phyloP scores from a whole-genome alignment of 2,113 vertebrate genomes.

The Ptilonorhynchus violaceus region DNA sequence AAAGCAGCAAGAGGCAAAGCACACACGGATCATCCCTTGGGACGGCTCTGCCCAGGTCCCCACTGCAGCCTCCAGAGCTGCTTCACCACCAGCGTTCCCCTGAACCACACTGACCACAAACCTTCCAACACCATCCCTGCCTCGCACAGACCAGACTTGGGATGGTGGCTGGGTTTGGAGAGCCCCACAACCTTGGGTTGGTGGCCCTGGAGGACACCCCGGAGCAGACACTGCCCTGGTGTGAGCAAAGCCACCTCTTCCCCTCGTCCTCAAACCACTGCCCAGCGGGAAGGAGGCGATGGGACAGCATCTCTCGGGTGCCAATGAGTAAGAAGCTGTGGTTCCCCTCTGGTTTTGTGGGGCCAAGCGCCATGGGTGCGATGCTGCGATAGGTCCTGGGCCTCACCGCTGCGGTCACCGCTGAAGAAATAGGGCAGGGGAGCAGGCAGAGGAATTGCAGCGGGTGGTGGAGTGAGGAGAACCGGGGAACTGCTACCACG shows the following conservation, averaged over 20 bases:
- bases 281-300: background rate
- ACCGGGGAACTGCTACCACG: background rate
- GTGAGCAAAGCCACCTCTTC: conserved; percentile 5
- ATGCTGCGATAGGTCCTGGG: conserved; percentile 11
- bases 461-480: background rate
- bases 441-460: background rate
- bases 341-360: conserved; percentile 49
- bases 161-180: background rate
- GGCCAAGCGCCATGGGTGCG: background rate
- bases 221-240: background rate
- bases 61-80: background rate
- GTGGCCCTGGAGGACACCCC: background rate
- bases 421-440: conserved; percentile 22
- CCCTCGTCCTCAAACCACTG: background rate
- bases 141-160: accelerated
- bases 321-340: conserved; percentile 30
- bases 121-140: background rate
- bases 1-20: background rate
- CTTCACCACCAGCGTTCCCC: background rate
- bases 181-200: background rate
- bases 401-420: background rate
- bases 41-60: background rate
- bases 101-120: background rate
- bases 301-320: background rate
- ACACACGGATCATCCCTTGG: background rate